phyloP scores from a whole-genome alignment of 2,888 invertebrate genomes.

The Calliopum simillimum region DNA sequence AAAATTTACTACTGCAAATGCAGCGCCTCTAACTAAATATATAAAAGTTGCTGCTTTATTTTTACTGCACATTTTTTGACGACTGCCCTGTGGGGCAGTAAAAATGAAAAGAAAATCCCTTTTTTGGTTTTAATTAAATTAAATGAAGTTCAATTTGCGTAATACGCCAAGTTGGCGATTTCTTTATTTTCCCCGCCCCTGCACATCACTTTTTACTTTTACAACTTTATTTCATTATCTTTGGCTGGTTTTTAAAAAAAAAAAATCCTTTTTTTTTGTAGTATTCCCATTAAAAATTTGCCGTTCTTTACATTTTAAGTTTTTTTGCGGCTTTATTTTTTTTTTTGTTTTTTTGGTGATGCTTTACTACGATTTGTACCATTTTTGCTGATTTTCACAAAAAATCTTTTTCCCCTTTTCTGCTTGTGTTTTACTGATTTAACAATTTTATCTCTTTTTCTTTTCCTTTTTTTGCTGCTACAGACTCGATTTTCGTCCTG shows the following conservation, averaged over 20 bases:
- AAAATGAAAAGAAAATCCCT: neutral
- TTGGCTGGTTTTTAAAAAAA: neutral
- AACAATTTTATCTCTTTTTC: slow-evolving; percentile 14
- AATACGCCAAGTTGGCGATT: neutral
- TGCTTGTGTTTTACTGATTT: neutral
- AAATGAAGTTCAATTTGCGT: neutral
- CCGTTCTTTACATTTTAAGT: too few species aligned
- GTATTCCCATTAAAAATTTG: slow-evolving; percentile 2
- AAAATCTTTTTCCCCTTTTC: neutral
- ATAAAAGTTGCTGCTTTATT: too few species aligned
- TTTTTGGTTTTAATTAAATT: neutral
- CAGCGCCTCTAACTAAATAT: too few species aligned
- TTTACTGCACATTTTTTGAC: too few species aligned
- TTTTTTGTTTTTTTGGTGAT: neutral
- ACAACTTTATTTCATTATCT: too few species aligned
- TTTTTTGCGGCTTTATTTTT: neutral
- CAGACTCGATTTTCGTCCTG: slow-evolving; percentile 83
- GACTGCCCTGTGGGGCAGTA: slow-evolving; percentile 1
- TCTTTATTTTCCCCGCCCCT: neutral
- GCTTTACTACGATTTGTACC: neutral
- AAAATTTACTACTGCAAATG: too few species aligned
- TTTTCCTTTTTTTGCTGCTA: slow-evolving; percentile 52
- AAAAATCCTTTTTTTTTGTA: slow-evolving; percentile 20
- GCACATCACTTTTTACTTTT: neutral
- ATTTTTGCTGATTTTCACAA: slow-evolving; percentile 7